A percentile compares a stretch with the other conserved stretches of the same genome.
phyloP scores from a whole-genome alignment of 1,140 invertebrate genomes.

The Asobara japonica region DNA sequence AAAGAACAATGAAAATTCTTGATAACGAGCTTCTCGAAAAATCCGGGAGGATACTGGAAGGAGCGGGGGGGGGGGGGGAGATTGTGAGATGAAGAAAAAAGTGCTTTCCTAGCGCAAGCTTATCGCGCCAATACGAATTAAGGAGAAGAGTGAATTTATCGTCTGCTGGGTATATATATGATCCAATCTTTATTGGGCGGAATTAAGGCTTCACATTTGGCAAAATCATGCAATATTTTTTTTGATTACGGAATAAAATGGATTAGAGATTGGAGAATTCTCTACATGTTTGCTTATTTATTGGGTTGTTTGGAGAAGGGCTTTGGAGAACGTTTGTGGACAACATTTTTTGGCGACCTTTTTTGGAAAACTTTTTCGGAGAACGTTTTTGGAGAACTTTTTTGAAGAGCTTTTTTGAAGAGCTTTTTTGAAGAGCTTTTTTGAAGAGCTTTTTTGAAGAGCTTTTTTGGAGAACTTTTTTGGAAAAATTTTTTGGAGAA shows the following conservation, averaged over 20 bases:
- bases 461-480: no score
- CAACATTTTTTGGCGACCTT: no score
- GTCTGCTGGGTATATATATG: not conserved
- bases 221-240: not conserved
- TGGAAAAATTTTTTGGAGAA: no score
- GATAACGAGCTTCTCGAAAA: slow-evolving; percentile 45
- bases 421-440: no score
- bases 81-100: slow-evolving; percentile 22
- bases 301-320: no score
- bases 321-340: no score
- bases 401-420: no score
- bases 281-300: no score
- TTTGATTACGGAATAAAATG: not conserved
- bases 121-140: slow-evolving; percentile 28
- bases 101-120: not conserved
- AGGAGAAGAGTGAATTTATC: slow-evolving; percentile 22
- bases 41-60: slow-evolving; percentile 35
- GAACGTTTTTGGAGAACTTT: no score
- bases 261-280: not conserved
- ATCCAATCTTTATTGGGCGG: not conserved
- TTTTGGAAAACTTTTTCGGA: no score
- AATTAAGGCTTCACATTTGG: not conserved
- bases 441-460: no score
- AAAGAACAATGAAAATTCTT: slow-evolving; percentile 34
- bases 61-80: not conserved